Evolutionary conservation across 2,113 vertebrate species (phyloP).

Genomic region (Candoia aspera): DNA sequence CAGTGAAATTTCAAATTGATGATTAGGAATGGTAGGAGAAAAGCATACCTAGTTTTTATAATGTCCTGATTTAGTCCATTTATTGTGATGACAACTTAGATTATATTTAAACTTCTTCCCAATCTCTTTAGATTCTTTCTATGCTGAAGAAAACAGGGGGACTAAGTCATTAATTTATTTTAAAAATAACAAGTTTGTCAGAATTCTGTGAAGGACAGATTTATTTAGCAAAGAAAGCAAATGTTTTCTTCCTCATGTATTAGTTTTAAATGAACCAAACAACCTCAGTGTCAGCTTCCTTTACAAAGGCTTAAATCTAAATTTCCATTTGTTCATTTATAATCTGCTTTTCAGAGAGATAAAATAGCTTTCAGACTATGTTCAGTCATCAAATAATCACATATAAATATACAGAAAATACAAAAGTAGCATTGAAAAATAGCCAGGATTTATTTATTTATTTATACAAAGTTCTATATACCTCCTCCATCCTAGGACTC

Average conservation of each 20-base stretch:
- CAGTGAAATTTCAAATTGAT: not conserved
- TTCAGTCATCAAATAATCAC: not conserved
- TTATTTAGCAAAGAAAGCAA: slow-evolving; percentile 1
- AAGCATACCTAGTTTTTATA: not conserved
- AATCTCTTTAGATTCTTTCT: not conserved
- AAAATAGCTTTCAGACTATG: not conserved
- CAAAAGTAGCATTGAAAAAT: not conserved
- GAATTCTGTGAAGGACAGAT: not conserved
- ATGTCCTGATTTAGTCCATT: not conserved
- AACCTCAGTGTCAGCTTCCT: not conserved
- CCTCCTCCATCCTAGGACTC: too few species aligned
- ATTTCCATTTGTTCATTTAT: not conserved
- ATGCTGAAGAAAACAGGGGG: not conserved
- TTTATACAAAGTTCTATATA: too few species aligned
- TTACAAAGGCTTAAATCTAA: not conserved
- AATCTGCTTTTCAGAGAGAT: not conserved
- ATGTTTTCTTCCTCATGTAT: not conserved
- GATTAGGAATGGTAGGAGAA: not conserved
- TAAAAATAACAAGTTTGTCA: slow-evolving; percentile 11
- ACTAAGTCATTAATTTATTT: not conserved
- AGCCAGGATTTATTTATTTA: too few species aligned
- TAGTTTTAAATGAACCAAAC: not conserved
- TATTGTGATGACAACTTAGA: not conserved
- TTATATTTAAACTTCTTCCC: not conserved
- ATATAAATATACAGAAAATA: not conserved